Evolutionary conservation across 2,797 vertebrate genomes (phyloP).

Genomic region (Neosilurus hyrtlii): DNA sequence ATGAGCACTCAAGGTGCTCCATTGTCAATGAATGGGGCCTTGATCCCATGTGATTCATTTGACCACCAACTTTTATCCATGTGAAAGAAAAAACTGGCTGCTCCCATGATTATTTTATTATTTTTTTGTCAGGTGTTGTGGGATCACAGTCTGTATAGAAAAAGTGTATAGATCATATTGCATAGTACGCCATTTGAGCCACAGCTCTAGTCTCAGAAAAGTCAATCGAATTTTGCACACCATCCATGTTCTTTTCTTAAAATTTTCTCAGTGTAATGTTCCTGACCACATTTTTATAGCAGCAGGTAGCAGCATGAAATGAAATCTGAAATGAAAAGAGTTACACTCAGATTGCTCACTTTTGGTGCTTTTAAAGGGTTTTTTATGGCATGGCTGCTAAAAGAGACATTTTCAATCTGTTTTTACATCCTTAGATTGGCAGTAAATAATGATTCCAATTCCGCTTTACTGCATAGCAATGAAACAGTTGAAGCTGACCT

Average conservation of each 20-base stretch:
- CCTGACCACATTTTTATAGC: neutral
- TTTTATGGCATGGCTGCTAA: conserved; percentile 20
- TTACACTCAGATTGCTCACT: conserved; percentile 3
- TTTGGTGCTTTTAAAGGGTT: conserved; percentile 19
- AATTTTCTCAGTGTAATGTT: neutral
- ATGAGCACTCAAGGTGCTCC: neutral
- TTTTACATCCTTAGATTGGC: conserved; percentile 12
- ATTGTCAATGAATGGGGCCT: neutral
- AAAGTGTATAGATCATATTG: neutral
- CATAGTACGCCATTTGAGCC: conserved; percentile 14
- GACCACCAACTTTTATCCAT: neutral
- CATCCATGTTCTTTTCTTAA: neutral
- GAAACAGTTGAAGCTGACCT: conserved; percentile 35
- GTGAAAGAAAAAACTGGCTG: neutral
- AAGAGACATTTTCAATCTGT: neutral
- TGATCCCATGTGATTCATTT: neutral
- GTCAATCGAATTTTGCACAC: conserved; percentile 20
- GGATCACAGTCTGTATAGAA: neutral
- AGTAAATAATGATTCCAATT: neutral
- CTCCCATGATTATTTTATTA: neutral
- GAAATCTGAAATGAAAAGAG: conserved; percentile 6
- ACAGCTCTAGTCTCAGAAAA: neutral
- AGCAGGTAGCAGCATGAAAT: conserved; percentile 3
- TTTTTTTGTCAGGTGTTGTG: too few species aligned
- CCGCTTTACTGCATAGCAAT: conserved; percentile 1